Evolutionary conservation across 2,797 vertebrate genomes (phyloP), one percentile per base, ranked within the genome.

Genomic region (Limosa lapponica): DNA sequence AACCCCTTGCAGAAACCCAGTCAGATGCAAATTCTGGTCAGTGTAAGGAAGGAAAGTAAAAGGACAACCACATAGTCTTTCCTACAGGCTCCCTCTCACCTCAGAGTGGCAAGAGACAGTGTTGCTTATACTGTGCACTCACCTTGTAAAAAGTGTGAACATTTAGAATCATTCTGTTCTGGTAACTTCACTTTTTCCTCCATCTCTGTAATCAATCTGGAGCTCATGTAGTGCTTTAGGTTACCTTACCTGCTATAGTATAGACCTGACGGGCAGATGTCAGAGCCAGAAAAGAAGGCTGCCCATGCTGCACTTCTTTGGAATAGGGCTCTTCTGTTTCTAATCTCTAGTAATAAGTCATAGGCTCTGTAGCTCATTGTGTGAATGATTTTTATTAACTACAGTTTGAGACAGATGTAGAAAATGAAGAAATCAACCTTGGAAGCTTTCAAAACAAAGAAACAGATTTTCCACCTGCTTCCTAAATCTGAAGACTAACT

Each of bases 191-290:
- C 17, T 30, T 78, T 67, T 74, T 71, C 32, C n/a, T 58, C 61
- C 43, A 11, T 22, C 32, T 73, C 55, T 28, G 27, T 34, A 37
- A 28, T 37, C 16, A 34, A 24, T 3, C 22, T n/a, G 22, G 74
- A 74, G 41, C 24, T 71, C 70, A 36, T 0, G 19, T 7, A 52
- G 20, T 12, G 24, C 32, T 57, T 44, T 65, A 49, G 39, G 64
- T 16, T 57, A 30, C 41, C 30, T 8, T 55, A 27, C 25, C 62
- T 61, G 23, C 72, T n/a, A 3, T 1, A 16, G 34, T 13, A 24
- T 22, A 65, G 1, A 4, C 52, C 41, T 0, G 0, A 34, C 0
- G 4, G 74, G 41, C 41, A 28, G 22, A 8, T 12, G 19, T 8
- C 62, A 72, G 62, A 82, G 27, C 10, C 44, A 86, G 54, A 48